Evolutionary conservation across 2,113 vertebrate genomes (phyloP).

Genomic region (Isurus oxyrinchus): DNA sequence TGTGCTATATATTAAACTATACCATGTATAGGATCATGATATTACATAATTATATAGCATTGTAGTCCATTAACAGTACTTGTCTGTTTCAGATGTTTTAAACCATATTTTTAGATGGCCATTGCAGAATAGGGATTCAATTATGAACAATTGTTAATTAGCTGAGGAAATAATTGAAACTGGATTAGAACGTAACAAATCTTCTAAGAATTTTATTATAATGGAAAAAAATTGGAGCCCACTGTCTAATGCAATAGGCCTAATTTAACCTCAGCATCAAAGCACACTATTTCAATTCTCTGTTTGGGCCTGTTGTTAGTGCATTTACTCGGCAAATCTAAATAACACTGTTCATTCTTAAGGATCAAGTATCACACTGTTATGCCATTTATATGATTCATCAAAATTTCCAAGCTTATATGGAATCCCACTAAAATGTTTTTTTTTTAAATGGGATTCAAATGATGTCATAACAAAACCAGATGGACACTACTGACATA

Average conservation of each 20-base stretch:
- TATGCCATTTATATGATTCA: neutral
- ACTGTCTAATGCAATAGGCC: neutral
- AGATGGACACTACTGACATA: neutral
- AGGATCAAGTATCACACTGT: neutral
- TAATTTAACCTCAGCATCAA: neutral
- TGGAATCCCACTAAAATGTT: neutral
- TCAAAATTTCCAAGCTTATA: neutral
- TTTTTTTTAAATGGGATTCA: neutral
- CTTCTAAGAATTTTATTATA: neutral
- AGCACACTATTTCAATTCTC: neutral
- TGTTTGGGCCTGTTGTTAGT: neutral
- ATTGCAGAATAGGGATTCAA: neutral
- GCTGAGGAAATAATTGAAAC: neutral
- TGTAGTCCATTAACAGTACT: neutral
- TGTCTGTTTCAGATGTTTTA: neutral
- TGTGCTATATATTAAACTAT: constrained; percentile 4
- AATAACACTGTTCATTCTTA: neutral
- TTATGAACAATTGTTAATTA: neutral
- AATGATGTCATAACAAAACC: neutral
- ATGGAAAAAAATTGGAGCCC: neutral
- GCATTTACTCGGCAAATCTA: neutral
- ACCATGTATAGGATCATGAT: neutral
- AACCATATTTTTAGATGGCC: neutral
- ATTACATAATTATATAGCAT: neutral
- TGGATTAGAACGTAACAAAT: neutral